phyloP scores from a whole-genome alignment of 2,797 vertebrate genomes.

The Danio tinwini region DNA sequence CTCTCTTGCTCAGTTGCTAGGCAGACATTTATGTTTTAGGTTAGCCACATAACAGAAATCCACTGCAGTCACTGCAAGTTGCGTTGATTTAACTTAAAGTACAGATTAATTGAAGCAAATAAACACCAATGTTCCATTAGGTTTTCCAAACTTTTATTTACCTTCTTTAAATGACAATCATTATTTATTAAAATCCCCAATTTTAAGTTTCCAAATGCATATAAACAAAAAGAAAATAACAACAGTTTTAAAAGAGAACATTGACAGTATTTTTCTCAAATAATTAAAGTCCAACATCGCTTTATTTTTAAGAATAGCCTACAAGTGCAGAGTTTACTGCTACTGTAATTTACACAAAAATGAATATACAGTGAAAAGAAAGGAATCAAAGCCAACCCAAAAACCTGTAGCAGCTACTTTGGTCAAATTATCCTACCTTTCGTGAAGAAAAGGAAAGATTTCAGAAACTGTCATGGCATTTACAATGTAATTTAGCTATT shows the following conservation, averaged over 20 bases:
- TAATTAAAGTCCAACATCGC: neutral
- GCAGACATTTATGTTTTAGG: conserved; percentile 28
- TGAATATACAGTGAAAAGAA: neutral
- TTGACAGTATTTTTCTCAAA: neutral
- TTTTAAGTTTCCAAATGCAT: neutral
- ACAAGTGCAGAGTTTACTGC: neutral
- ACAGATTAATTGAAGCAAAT: neutral
- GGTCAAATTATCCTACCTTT: neutral
- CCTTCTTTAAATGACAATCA: neutral
- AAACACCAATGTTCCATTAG: neutral
- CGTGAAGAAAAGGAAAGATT: neutral
- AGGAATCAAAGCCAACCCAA: neutral
- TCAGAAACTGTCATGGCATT: neutral
- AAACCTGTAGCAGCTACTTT: neutral
- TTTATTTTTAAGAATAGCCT: too few species aligned
- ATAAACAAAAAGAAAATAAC: neutral
- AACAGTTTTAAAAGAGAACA: neutral
- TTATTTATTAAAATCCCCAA: neutral
- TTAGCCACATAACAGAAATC: neutral
- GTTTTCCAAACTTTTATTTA: conserved; percentile 17
- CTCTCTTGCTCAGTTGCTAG: conserved; percentile 2
- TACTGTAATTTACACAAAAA: neutral
- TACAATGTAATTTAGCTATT: neutral
- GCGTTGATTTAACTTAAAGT: neutral
- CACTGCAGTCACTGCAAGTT: neutral